Base-by-base conservation (phyloP, 2,888 invertebrate genomes). In the Chalcis sispes region DNA sequence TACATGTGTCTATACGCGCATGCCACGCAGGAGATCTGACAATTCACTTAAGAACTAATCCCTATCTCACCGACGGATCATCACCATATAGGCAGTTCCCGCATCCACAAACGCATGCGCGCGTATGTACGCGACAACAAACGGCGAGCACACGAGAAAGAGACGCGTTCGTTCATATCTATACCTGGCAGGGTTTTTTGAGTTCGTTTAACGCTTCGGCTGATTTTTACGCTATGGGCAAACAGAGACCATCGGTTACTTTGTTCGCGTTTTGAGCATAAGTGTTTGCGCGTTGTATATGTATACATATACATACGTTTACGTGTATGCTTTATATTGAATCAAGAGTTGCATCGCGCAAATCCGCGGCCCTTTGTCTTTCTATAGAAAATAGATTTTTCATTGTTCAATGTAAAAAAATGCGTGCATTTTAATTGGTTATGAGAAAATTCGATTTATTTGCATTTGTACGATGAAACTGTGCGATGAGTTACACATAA, bases 41-140 rank as follows among this genome's bases (percentile, higher is more conserved):
- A 84, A 87, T 87, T 87, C 87, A 86, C 84, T 86, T 83, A 84
- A 82, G 81, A 78, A 82, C 80, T 84, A 82, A 85, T 84, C 83
- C 82, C 79, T 81, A 80, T 82, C 84, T 84, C n/a, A n/a, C 80
- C 23, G 54, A 79, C 73, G 81, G 71, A 77, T 79, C 80, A 82
- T 81, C 81, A 74, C 75, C 58, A 65, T 70, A 59, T 42, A 52
- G 20, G 52, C 20, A n/a, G n/a, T 15, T 23, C 52, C 36, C 20
- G 25, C 15, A 52, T 54, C 18, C 13, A 36, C 48, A 36, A 2
- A 56, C 15, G 18, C 27, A 27, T 25, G 61, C 27, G 40, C 48
- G 15, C 18, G 46, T 29, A 29, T 54, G 42, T 13, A 20, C 48
- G 20, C 23, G 8, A n/a, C 25, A 7, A 18, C 13, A 48, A 36